Evolutionary conservation across 2,888 invertebrate species (phyloP).

Genomic region (Synergus laeviventris): DNA sequence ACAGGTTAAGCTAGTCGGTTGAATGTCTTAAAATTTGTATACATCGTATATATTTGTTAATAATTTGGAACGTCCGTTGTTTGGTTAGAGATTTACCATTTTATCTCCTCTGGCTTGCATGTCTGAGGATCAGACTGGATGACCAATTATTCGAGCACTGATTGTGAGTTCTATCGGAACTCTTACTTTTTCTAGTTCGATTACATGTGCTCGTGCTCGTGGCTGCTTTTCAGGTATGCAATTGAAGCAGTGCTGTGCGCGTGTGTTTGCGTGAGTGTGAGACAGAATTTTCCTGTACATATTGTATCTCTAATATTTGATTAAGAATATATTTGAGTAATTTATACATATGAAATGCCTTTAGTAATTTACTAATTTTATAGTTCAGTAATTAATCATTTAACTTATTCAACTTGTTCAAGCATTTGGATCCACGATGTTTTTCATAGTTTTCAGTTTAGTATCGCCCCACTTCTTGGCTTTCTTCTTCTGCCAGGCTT

Average conservation of each 20-base stretch:
- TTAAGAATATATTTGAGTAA: constrained; percentile 75
- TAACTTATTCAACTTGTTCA: background rate
- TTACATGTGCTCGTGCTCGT: constrained; percentile 16
- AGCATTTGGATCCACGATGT: constrained; percentile 6
- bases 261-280: constrained; percentile 66
- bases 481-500: constrained; percentile 43
- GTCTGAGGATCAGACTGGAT: background rate
- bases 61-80: background rate
- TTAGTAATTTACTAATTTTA: constrained; percentile 20
- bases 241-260: constrained; percentile 56
- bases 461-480: constrained; percentile 38
- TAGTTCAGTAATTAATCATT: constrained; percentile 4
- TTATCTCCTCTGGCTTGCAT: background rate
- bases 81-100: background rate
- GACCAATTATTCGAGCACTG: background rate
- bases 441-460: constrained; percentile 42
- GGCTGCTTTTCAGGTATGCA: background rate
- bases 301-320: constrained; percentile 72
- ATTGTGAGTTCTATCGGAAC: background rate
- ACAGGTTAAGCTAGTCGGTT: background rate
- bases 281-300: constrained; percentile 71
- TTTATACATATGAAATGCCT: constrained; percentile 65
- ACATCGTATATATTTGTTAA: background rate
- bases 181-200: background rate
- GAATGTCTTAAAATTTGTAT: background rate